Conservation (phyloP, 2,888 invertebrate species). For the Tenthredo notha region DNA sequence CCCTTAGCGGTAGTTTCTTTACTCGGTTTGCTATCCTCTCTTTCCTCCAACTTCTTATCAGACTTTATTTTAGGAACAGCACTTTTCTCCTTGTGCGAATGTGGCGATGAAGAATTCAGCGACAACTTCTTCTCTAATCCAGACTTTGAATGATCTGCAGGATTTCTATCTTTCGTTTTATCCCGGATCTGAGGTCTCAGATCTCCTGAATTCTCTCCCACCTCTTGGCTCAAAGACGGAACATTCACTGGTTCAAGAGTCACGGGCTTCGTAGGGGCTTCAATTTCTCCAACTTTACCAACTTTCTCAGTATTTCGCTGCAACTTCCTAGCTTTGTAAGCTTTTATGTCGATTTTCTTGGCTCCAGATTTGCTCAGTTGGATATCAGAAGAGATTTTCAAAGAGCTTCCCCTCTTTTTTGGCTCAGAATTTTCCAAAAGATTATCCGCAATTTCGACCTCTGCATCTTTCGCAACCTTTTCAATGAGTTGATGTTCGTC, state of each 20-base stretch:
- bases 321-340: constrained; percentile 70
- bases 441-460: not conserved
- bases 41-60: not conserved
- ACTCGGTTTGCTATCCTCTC: not conserved
- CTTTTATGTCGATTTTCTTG: constrained; percentile 71
- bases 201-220: not conserved
- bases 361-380: constrained; percentile 53
- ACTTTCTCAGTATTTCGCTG: constrained; percentile 58
- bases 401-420: not conserved
- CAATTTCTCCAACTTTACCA: constrained; percentile 52
- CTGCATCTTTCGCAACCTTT: not conserved
- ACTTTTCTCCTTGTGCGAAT: not conserved
- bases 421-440: not conserved
- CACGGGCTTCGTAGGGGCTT: constrained; percentile 60
- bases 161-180: constrained; percentile 57
- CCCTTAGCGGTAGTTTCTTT: not conserved
- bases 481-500: not conserved
- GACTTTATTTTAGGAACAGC: not conserved
- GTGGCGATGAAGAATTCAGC: not conserved
- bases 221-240: not conserved
- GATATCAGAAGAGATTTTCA: not conserved
- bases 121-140: constrained; percentile 1
- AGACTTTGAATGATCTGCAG: not conserved
- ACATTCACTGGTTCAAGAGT: constrained; percentile 58
- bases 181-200: not conserved